Percentiles rank a stretch among this genome's conserved stretches.
These are phyloP conservation scores for Leptodactylus fallax DNA, from an alignment of 2,797 vertebrate species.

Conservation along the genomic window DNA sequence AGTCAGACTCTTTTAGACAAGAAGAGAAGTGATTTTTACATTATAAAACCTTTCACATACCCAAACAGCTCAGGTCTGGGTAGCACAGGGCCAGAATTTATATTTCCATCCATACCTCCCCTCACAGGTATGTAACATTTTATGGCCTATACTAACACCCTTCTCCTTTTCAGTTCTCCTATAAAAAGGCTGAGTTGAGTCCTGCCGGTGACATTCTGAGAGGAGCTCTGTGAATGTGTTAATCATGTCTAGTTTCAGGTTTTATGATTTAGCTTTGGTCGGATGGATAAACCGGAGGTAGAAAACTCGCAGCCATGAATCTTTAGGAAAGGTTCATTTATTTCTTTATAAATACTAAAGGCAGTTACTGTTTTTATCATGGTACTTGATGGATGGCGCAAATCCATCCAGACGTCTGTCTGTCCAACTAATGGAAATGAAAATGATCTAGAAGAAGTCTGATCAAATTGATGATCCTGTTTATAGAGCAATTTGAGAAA, in stretches of 20 bases:
- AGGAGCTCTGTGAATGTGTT: conserved; percentile 34
- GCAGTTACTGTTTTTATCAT: conserved; percentile 13
- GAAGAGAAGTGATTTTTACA: not conserved
- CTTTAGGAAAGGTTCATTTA: not conserved
- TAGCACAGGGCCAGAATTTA: conserved; percentile 27
- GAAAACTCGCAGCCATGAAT: conserved; percentile 11
- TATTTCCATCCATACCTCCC: conserved; percentile 29
- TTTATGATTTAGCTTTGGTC: conserved; percentile 36
- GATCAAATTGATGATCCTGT: not conserved
- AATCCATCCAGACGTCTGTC: conserved; percentile 9
- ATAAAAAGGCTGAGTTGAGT: conserved; percentile 18
- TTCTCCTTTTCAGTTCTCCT: conserved; percentile 39
- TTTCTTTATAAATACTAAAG: conserved; percentile 19
- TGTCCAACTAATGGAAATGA: not conserved
- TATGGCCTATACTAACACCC: conserved; percentile 41
- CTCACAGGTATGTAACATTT: conserved; percentile 39
- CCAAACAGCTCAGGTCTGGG: conserved; percentile 23
- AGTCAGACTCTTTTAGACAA: not conserved
- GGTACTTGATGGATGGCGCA: not conserved
- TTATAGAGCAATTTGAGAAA: not conserved
- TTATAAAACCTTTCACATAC: conserved; percentile 5
- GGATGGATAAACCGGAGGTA: conserved; percentile 27
- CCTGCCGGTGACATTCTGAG: conserved; percentile 10
- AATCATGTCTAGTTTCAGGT: conserved; percentile 47
- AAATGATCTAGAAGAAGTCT: not conserved